Evolutionary conservation across 2,797 vertebrate genomes (phyloP), one percentile per base, ranked within the genome.

Genomic region (Emys orbicularis): DNA sequence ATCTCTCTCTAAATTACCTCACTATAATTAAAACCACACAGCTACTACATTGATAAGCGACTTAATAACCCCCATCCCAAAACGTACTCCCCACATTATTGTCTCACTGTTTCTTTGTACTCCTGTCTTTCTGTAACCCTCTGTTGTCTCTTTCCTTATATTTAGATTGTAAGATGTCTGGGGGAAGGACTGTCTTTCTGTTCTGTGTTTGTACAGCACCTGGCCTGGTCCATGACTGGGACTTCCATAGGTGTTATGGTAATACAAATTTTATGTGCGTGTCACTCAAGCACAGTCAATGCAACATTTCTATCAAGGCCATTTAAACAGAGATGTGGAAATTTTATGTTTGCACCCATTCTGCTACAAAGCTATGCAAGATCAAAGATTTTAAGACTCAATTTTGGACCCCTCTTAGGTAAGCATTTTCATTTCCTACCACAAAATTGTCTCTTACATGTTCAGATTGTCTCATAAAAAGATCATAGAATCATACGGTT

Each of bases 21-120:
- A 11, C 68, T 37, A 27, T 41, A 77, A 93, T 82, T 90, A 95
- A 86, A 74, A 85, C 12, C 76, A n/a, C 76, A 96, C 83, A 87
- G 90, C 61, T 87, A 86, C 53, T 76, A 85, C 59, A 95, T 68
- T 29, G 90, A 92, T 83, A 90, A 87, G 79, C 16, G 34, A 52
- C 65, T 89, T 88, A 84, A 80, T 89, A 79, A 83, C 3, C 50
- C 13, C 68, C 52, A 88, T 41, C 47, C 76, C 65, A 27, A 86
- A 94, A 53, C 25, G 83, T 25, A 27, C 29, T 80, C 87, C 80
- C 31, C 23, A 41, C 53, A 1, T 37, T 81, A 81, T 77, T 53
- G 47, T 76, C n/a, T 54, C 84, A 6, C 0, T 29, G 16, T 3
- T 72, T 23, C 34, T 87, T 50, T 77, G 53, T 76, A 91, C 0